phyloP scores from a whole-genome alignment of 2,888 invertebrate genomes.

The Trichacis sp. region DNA sequence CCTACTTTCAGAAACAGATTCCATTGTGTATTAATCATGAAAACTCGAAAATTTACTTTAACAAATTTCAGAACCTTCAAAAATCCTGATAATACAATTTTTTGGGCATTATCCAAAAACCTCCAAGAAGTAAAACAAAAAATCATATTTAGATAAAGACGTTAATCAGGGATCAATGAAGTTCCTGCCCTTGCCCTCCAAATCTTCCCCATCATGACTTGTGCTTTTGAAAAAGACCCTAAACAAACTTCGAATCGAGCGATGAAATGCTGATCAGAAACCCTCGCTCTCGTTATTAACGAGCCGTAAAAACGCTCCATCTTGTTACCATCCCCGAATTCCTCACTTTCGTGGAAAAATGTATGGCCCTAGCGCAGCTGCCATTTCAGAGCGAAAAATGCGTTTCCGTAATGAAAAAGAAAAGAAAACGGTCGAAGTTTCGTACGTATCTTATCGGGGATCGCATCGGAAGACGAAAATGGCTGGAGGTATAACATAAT shows the following conservation, averaged over 20 bases:
- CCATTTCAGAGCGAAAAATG: not conserved
- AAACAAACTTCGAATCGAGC: slow-evolving; percentile 62
- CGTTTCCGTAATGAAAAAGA: not conserved
- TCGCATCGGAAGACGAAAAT: slow-evolving; percentile 11
- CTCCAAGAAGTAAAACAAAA: too few species aligned
- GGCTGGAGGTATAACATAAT: slow-evolving; percentile 14
- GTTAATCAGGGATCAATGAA: slow-evolving; percentile 50
- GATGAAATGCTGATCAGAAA: slow-evolving; percentile 54
- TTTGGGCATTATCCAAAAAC: too few species aligned
- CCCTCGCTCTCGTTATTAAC: slow-evolving; percentile 63
- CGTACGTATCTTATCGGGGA: slow-evolving; percentile 13
- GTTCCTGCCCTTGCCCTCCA: slow-evolving; percentile 35
- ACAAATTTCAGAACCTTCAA: too few species aligned
- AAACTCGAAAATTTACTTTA: too few species aligned
- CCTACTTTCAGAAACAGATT: too few species aligned
- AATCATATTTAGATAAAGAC: slow-evolving; percentile 51
- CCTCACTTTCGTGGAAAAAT: too few species aligned
- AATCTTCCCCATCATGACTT: slow-evolving; percentile 47
- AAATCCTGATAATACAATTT: too few species aligned
- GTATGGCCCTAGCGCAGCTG: too few species aligned
- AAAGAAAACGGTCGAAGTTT: slow-evolving; percentile 6
- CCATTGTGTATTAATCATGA: too few species aligned
- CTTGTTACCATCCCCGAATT: slow-evolving; percentile 13
- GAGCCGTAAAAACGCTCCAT: slow-evolving; percentile 24
- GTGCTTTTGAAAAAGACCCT: slow-evolving; percentile 46